A percentile compares a stretch with the other conserved stretches of the same genome.
These are phyloP conservation scores for Lycaena phlaeas DNA, from an alignment of 2,888 invertebrate species.

Conservation along the genomic window DNA sequence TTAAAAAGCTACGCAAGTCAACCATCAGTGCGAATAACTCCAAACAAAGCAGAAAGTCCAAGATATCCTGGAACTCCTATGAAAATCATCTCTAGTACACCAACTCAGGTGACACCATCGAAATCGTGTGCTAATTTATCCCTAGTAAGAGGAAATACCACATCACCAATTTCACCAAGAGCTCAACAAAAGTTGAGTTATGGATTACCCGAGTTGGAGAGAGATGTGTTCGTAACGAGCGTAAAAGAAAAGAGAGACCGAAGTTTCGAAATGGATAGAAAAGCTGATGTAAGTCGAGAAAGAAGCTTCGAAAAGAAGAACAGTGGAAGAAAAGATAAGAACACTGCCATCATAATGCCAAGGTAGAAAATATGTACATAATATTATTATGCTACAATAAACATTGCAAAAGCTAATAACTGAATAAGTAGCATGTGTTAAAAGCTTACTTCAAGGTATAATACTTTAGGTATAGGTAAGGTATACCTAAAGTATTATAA, in stretches of 20 bases:
- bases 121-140: conserved; percentile 64
- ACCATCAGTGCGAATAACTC: conserved; percentile 61
- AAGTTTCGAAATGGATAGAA: conserved; percentile 39
- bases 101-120: conserved; percentile 56
- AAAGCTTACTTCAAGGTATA: no score
- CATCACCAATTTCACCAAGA: conserved; percentile 61
- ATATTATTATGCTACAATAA: no score
- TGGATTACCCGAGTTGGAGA: conserved; percentile 42
- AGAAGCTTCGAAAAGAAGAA: conserved; percentile 33
- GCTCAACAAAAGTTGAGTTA: conserved; percentile 74
- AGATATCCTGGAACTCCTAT: conserved; percentile 35
- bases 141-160: conserved; percentile 31
- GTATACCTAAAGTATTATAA: no score
- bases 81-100: conserved; percentile 52
- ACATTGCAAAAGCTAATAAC: no score
- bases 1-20: conserved; percentile 63
- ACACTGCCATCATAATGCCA: conserved; percentile 64
- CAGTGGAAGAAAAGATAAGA: conserved; percentile 40
- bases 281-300: conserved; percentile 46
- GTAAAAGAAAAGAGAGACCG: conserved; percentile 51
- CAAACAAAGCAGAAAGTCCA: conserved; percentile 43
- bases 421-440: no score
- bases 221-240: conserved; percentile 60
- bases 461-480: no score
- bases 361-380: conserved; percentile 45